Base-by-base conservation (phyloP, 2,797 vertebrate genomes). In the Acanthurus tractus region DNA sequence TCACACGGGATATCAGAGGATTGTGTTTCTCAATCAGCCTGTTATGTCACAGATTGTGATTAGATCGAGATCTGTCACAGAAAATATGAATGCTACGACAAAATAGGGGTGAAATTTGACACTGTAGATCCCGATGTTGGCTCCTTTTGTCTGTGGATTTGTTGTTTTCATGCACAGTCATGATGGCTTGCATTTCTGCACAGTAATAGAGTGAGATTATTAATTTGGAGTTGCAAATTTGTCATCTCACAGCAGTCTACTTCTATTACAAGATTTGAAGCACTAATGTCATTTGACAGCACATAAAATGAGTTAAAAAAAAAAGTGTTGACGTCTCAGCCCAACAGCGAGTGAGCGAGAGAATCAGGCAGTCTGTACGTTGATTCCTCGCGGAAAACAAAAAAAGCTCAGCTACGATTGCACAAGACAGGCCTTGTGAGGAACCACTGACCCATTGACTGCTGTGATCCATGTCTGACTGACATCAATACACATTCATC, bases 401-500 rank as follows among this genome's bases (percentile, higher is more conserved):
- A 84, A 25, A 34, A 78, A 73, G 58, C 82, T 54, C 45, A 12
- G 81, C 78, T 54, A 59, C 69, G 70, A 79, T 82, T 74, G 58
- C 79, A 86, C 87, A 82, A 81, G 82, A 80, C 83, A 59, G 68
- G 71, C 81, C 86, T 84, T 84, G 88, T 86, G 79, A 85, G 82
- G 84, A 91, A 38, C 69, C 88, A 56, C 45, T 90, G 91, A 93
- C 88, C 92, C 90, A 86, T 89, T 72, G 74, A 61, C 89, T 70
- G 82, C 89, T 54, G 83, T 90, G 90, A 93, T 93, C 91, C 92
- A 88, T 87, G 90, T 82, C 89, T 88, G 86, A 86, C 86, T 86
- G 90, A 92, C 89, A 92, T 89, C 88, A 86, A 89, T 92, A 88
- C 88, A 81, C 92, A 92, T 92, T 88, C 88, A 81, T 91, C 90